A percentile compares a stretch with the other conserved stretches of the same genome.
These are phyloP conservation scores for Paradoxurus hermaphroditus DNA, from an alignment of 2,113 vertebrate species.

Conservation along the genomic window DNA sequence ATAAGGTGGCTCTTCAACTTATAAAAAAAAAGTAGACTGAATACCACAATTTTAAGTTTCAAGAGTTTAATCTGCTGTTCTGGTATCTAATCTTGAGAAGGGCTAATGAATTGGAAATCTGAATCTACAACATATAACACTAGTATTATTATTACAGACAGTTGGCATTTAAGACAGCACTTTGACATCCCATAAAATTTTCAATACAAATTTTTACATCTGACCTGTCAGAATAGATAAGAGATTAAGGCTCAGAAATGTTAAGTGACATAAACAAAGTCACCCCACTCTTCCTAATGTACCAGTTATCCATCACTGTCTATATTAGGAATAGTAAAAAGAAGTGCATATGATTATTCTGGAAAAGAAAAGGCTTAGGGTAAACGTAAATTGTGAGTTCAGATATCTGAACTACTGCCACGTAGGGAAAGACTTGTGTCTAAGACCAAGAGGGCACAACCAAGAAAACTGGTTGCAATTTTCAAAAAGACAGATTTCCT, in stretches of 20 bases:
- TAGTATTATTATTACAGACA: neutral
- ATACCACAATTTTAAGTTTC: neutral
- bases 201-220: neutral
- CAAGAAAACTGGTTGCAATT: neutral
- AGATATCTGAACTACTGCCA: neutral
- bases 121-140: neutral
- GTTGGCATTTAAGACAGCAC: neutral
- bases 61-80: neutral
- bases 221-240: neutral
- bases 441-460: neutral
- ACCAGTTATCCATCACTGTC: neutral
- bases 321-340: neutral
- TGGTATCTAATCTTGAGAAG: neutral
- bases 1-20: neutral
- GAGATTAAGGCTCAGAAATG: neutral
- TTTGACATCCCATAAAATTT: neutral
- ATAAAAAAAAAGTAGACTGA: neutral
- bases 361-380: neutral
- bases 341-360: neutral
- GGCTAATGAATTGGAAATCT: neutral
- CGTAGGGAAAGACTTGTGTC: neutral
- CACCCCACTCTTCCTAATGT: neutral
- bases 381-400: neutral
- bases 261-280: neutral
- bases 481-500: neutral